Conservation (phyloP, 2,113 vertebrate genomes). For the Typhlomys cinereus region DNA sequence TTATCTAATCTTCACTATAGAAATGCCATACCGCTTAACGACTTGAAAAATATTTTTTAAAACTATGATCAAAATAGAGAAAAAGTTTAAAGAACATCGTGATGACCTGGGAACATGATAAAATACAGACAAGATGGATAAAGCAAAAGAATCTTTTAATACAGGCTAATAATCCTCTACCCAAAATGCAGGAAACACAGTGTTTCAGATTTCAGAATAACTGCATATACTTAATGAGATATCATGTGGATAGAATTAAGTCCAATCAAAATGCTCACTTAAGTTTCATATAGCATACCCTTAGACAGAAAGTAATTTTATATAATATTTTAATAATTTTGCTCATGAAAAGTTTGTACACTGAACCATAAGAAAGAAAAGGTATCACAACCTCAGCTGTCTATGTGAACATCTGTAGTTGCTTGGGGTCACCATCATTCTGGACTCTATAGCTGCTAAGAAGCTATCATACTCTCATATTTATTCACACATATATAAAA, state of each 20-base stretch:
- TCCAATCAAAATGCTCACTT: neutral
- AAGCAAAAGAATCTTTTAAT: neutral
- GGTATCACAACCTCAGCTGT: neutral
- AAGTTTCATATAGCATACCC: neutral
- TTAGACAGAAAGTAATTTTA: neutral
- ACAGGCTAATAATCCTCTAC: neutral
- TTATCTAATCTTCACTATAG: too few species aligned
- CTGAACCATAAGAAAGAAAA: neutral
- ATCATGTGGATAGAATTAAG: neutral
- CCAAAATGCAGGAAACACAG: neutral
- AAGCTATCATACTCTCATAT: neutral
- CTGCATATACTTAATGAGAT: neutral
- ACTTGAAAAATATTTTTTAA: too few species aligned
- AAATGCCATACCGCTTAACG: too few species aligned
- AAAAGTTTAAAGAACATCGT: neutral
- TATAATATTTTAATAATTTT: neutral
- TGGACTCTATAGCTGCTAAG: neutral
- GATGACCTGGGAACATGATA: neutral
- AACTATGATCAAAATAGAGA: too few species aligned
- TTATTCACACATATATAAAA: neutral
- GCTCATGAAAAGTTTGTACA: neutral
- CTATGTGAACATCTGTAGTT: neutral
- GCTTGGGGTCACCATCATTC: neutral
- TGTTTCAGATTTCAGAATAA: neutral
- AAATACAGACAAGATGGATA: neutral